Evolutionary conservation across 2,888 invertebrate species (phyloP), one percentile per base, ranked within the genome.

Genomic region (Bellardia pandia): DNA sequence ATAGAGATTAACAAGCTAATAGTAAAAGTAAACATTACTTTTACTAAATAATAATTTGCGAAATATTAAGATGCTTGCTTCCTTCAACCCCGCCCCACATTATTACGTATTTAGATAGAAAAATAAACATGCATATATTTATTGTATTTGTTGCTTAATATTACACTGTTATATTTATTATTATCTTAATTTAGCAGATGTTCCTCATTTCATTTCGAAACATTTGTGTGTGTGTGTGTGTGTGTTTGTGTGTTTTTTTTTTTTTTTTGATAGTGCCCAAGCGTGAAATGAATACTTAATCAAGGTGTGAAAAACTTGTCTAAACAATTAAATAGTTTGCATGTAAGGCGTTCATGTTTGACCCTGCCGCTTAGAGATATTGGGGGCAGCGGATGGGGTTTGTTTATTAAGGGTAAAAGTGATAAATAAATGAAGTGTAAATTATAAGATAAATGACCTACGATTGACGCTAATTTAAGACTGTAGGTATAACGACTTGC

Each of bases 281-380:
- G 77, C 81, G 85, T 86, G 80, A 86, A 77, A 68, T 77, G 77
- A 86, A 81, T 86, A 77, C 68, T 77, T 66, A 86, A 86, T 81
- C 48, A 64, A 80, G 48, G 64, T 80, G 85, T 80, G 85, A 69
- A 85, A 76, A 80, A 64, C 13, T 58, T 72, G 62, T 30, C 37
- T 48, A 56, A 56, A 74, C 66, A 58, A 81, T 72, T 62, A 53
- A 71, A 80, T 30, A 5, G 8, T 8, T 58, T 58, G 66, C 53
- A 42, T n/a, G 33, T 33, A 33, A 45, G 4, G 6, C 23, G 6
- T 14, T 16, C 30, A 7, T 62, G 40, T 71, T 71, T 79, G 60
- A 42, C 16, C 33, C n/a, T 7, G 53, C 48, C 58, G 58, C 51
- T 51, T 3, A n/a, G n/a, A 3, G n/a, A 51, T 51, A 5, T 51